A percentile compares a stretch with the other conserved stretches of the same genome.
These are phyloP conservation scores for Sycophila sp. DNA, from an alignment of 1,140 invertebrate species.

Conservation along the genomic window DNA sequence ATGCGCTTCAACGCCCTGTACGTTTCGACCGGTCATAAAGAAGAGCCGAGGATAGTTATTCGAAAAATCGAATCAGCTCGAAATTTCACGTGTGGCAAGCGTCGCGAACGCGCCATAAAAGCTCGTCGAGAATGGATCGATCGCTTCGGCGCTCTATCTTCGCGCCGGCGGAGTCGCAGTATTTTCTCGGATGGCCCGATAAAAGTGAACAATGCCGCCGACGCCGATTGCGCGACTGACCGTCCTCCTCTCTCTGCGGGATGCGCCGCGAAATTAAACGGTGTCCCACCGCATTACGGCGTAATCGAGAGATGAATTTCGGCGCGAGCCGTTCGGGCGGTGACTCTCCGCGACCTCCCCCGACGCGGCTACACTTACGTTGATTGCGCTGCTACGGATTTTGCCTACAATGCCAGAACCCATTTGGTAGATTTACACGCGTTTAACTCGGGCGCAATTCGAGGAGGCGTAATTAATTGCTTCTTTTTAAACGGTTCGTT, in stretches of 20 bases:
- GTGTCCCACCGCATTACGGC: too few relatives aligned
- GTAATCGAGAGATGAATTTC: too few relatives aligned
- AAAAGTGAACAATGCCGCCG: constrained; percentile 3
- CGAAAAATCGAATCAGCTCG: not conserved
- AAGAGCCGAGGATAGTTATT: not conserved
- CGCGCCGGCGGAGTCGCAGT: not conserved
- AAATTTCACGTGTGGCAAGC: too few relatives aligned
- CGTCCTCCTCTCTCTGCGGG: too few relatives aligned
- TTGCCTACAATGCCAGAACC: too few relatives aligned
- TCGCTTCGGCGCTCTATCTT: not conserved
- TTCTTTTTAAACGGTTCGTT: too few relatives aligned
- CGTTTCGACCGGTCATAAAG: too few relatives aligned
- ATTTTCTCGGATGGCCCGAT: not conserved
- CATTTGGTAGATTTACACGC: too few relatives aligned
- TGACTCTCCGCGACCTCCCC: not conserved
- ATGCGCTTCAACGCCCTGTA: too few relatives aligned
- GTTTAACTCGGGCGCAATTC: too few relatives aligned
- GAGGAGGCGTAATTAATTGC: too few relatives aligned
- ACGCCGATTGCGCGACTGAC: not conserved
- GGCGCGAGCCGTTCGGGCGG: not conserved
- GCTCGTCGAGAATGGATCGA: constrained; percentile 24
- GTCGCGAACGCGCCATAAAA: constrained; percentile 21
- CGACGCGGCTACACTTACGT: not conserved
- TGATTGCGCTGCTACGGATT: not conserved
- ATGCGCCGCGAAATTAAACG: not conserved